A percentile compares a stretch with the other conserved stretches of the same genome.
phyloP scores from a whole-genome alignment of 1,140 invertebrate genomes.

The Sitophilus oryzae region DNA sequence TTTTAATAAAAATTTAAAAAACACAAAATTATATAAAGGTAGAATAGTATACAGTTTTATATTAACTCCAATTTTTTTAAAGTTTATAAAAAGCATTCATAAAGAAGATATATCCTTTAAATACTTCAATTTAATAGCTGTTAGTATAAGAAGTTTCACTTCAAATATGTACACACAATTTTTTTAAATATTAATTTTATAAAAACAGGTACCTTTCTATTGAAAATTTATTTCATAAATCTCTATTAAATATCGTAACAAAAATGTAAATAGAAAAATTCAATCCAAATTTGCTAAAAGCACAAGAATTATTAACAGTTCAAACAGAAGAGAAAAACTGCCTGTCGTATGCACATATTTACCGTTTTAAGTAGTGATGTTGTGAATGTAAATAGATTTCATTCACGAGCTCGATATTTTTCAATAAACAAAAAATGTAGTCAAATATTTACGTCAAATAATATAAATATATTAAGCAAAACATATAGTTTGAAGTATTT shows the following conservation, averaged over 20 bases:
- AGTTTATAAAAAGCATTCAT: too few species aligned
- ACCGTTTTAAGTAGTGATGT: slow-evolving; percentile 23
- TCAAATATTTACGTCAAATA: slow-evolving; percentile 31
- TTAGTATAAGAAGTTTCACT: too few species aligned
- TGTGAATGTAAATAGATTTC: slow-evolving; percentile 24
- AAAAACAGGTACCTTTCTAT: too few species aligned
- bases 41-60: too few species aligned
- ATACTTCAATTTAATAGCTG: too few species aligned
- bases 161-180: too few species aligned
- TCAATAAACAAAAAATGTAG: slow-evolving; percentile 23
- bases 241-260: not conserved
- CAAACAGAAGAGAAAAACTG: slow-evolving; percentile 21
- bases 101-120: too few species aligned
- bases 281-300: slow-evolving; percentile 3
- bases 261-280: not conserved
- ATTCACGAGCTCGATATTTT: slow-evolving; percentile 19
- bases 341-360: slow-evolving; percentile 21
- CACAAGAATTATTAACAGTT: slow-evolving; percentile 21
- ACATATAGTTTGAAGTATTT: slow-evolving; percentile 24
- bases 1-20: too few species aligned
- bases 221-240: not conserved
- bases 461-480: slow-evolving; percentile 29
- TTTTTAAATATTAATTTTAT: too few species aligned
- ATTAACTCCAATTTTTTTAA: too few species aligned
- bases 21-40: too few species aligned